Evolutionary conservation across 2,113 vertebrate genomes (phyloP), one percentile per base, ranked within the genome.

Genomic region (Megaleporinus macrocephalus): DNA sequence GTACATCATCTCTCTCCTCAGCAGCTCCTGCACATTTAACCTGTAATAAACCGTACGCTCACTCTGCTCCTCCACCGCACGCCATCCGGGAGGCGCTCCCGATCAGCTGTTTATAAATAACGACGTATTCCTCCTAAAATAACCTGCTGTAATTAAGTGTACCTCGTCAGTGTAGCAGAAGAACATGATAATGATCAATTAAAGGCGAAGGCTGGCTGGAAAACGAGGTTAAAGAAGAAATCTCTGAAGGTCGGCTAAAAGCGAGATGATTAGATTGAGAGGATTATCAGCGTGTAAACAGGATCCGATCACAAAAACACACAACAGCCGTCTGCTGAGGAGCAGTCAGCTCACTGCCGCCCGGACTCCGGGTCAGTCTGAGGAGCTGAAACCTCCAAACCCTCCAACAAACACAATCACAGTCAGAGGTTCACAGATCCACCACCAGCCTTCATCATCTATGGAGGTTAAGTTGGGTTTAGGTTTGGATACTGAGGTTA

Each of bases 271-370:
- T 29, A 9, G 27, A 16, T 30, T 27, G 86, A 59, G 76, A 78
- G 79, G 84, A 88, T 86, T 78, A 49, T 80, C 26, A 66, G 57
- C 13, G 9, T 27, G 14, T 13, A 55, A 29, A 63, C 65, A 73
- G 65, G 57, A 41, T 55, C 41, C 41, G 57, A 69, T 16, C 44
- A 78, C 47, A 66, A 20, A 51, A 51, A 51, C 4, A 4, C 41
- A 1, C 16, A 36, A n/a, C 22, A 20, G 27, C 36, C 49, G 9
- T 51, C 41, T 9, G 41, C 5, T 11, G 41, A 44, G 41, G 41
- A 44, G 41, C 41, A 11, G 10, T 9, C 5, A 11, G 41, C 1
- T 44, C 41, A 44, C 41, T 44, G 9, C 41, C 5, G 41, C 4
- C 5, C 41, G 16, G 49, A 16, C 41, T 15, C 49, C 20, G 59